Base-by-base conservation (phyloP, 1,140 invertebrate species). In the Agrypnia vestita region DNA sequence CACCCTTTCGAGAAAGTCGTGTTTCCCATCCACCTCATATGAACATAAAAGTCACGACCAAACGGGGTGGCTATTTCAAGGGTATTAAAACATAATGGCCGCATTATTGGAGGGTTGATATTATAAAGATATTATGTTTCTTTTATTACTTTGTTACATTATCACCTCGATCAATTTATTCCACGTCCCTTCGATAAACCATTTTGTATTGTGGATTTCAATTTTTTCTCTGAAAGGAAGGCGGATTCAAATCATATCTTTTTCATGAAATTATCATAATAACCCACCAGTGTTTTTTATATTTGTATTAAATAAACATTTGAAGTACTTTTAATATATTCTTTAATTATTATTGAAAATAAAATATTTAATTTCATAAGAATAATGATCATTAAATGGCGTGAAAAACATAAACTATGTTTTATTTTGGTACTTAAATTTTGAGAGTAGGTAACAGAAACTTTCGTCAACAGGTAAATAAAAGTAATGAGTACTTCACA, bases 1-100 rank as follows among this genome's bases (percentile, higher is more conserved):
- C 62, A 15, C 62, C 64, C 64, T 21, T 49, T 10, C 44, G 43
- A n/a, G 43, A 47, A 47, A 25, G 67, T 71, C 67, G 44, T 51
- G 67, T 71, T 49, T 51, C 49, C 46, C 25, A 11, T 10, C 12
- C 67, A 51, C 67, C 67, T 25, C 44, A 10, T 51, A 71, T 51
- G 67, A 47, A 71, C 67, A 71, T 71, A 47, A 71, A 71, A 71
- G 47, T 71, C 67, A 51, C 46, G 47, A 64, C 61, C 61, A 64
- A 64, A 43, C 11, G n/a, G 21, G 15, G 11, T 35, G 9, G 59
- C 59, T 21, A 12, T 12, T 62, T 7, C 25, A 11, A 25, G 25
- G 21, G 19, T 47, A 71, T 71, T 71, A 71, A 71, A 71, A 46
- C 67, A 47, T 71, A 71, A 71, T 51, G 47, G 47, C 25, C 19